phyloP scores from a whole-genome alignment of 2,113 vertebrate genomes.

The Pseudois nayaur region DNA sequence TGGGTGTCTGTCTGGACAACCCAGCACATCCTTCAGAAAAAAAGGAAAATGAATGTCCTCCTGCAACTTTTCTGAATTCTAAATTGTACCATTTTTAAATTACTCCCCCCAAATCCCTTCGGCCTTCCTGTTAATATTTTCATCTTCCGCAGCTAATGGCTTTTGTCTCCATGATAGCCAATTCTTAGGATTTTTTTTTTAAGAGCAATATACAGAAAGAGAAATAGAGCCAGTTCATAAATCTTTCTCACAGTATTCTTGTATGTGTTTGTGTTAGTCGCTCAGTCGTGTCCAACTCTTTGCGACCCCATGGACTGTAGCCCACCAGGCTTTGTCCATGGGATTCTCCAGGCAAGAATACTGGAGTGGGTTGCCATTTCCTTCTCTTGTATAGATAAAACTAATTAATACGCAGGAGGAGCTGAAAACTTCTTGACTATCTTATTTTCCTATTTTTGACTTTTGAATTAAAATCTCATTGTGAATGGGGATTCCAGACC shows the following conservation, averaged over 20 bases:
- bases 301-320: not conserved
- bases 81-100: not conserved
- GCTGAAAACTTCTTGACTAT: not conserved
- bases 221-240: not conserved
- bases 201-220: not conserved
- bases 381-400: not conserved
- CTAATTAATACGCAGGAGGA: not conserved
- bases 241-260: not conserved
- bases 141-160: not conserved
- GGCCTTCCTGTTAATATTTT: not conserved
- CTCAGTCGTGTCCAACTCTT: not conserved
- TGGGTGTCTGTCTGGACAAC: not conserved
- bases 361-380: not conserved
- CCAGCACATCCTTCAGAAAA: not conserved
- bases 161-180: not conserved
- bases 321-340: not conserved
- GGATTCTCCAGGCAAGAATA: not conserved
- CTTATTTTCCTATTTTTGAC: not conserved
- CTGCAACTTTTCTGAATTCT: not conserved
- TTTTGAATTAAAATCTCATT: slow-evolving; percentile 12
- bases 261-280: not conserved
- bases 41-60: not conserved
- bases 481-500: not conserved
- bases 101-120: not conserved
- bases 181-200: not conserved